Conservation (phyloP, 2,113 vertebrate species). For the Suricata suricatta region DNA sequence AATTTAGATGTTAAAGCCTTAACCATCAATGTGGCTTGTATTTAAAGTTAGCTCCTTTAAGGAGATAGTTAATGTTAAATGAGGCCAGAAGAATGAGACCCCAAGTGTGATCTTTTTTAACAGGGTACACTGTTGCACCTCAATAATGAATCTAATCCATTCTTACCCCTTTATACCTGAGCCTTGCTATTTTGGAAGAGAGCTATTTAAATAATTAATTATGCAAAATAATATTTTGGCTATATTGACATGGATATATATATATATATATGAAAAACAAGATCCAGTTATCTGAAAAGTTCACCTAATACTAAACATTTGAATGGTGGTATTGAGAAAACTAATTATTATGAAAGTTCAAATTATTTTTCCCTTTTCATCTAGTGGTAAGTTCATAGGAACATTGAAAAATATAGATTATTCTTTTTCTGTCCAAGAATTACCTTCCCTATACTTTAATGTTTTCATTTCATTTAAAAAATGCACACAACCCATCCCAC, state of each 20-base stretch:
- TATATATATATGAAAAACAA: not conserved
- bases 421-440: not conserved
- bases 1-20: no score
- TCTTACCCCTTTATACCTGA: not conserved
- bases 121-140: not conserved
- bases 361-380: not conserved
- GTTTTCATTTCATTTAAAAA: not conserved
- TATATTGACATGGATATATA: not conserved
- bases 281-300: not conserved
- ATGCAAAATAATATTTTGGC: not conserved
- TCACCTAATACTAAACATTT: not conserved
- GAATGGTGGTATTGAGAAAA: not conserved
- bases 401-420: not conserved
- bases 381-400: not conserved
- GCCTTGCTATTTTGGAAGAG: not conserved
- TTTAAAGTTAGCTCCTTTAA: not conserved
- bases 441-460: not conserved
- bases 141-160: not conserved
- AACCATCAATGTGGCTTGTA: not conserved
- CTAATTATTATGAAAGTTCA: not conserved
- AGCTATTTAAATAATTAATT: not conserved
- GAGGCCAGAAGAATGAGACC: not conserved
- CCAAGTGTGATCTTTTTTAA: not conserved
- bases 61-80: not conserved
- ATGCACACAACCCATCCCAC: not conserved